phyloP scores from a whole-genome alignment of 2,797 vertebrate genomes.

The Psittacula echo region DNA sequence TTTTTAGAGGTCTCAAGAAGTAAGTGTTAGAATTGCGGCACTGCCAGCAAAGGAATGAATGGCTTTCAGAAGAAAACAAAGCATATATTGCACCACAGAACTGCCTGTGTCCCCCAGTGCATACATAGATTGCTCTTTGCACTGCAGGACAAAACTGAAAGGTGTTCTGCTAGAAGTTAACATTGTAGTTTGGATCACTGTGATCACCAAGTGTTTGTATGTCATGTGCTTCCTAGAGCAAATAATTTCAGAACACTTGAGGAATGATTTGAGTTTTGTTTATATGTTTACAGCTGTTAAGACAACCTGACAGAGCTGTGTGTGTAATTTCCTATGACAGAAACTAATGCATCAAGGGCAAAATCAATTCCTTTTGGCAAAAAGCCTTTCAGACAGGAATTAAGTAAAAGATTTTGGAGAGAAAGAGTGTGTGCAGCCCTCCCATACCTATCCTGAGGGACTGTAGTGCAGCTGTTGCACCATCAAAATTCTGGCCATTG shows the following conservation, averaged over 20 bases:
- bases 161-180: background rate
- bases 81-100: background rate
- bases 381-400: background rate
- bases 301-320: background rate
- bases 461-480: background rate
- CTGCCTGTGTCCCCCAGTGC: background rate
- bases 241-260: background rate
- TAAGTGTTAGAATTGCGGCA: background rate
- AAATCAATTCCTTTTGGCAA: background rate
- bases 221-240: background rate
- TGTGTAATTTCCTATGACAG: background rate
- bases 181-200: background rate
- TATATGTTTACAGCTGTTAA: background rate
- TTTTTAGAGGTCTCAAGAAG: conserved; percentile 3
- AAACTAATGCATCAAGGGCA: background rate
- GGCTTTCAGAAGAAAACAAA: background rate
- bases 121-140: background rate
- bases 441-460: background rate
- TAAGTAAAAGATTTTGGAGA: background rate
- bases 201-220: background rate
- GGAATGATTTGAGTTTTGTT: background rate
- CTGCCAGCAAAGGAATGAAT: background rate
- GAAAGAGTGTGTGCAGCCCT: background rate
- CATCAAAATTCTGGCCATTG: background rate
- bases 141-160: background rate